Base-by-base conservation (phyloP, 2,888 invertebrate genomes). In the Thumatha senex region DNA sequence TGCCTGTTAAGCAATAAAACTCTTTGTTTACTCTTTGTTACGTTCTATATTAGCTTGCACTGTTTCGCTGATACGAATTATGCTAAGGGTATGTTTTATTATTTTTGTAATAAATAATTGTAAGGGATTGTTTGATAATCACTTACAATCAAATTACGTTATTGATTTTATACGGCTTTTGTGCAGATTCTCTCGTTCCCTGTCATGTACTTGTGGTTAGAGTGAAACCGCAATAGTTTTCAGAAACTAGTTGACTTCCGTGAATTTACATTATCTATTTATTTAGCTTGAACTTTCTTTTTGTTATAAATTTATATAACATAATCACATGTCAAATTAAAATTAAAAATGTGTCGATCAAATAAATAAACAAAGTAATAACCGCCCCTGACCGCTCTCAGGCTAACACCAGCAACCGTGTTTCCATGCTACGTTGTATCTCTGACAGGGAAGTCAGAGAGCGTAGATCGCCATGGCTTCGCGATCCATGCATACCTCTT, bases 91-190 rank as follows among this genome's bases (percentile, higher is more conserved):
- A 81, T 80, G 5, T 24, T 24, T 24, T 24, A 24, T 24, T 24
- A 84, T 85, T 84, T 82, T 82, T 58, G 80, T 18, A 81, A 84
- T 74, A 79, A 78, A 78, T 84, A 86, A 85, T 84, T 84, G 82
- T 77, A 72, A 76, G 82, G 82, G 79, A 78, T 83, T 84, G 84
- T 72, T 79, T 79, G 80, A 82, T 80, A 81, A 74, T 70, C 67
- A 76, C 80, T 63, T 76, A 74, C 78, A 80, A 84, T 83, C 74
- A 76, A 79, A 82, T 84, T 80, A 82, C 73, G 69, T 61, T 76
- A 78, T 76, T 72, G 72, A 72, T 70, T 72, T 64, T 67, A 54
- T 40, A 57, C 38, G 43, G 46, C 15, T 41, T 55, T 57, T 58
- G 46, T 33, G 13, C 50, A 46, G 39, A 47, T 36, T 54, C 44